A percentile compares a stretch with the other conserved stretches of the same genome.
Evolutionary conservation across 2,113 vertebrate genomes (phyloP).

Genomic region (Macquaria australasica): DNA sequence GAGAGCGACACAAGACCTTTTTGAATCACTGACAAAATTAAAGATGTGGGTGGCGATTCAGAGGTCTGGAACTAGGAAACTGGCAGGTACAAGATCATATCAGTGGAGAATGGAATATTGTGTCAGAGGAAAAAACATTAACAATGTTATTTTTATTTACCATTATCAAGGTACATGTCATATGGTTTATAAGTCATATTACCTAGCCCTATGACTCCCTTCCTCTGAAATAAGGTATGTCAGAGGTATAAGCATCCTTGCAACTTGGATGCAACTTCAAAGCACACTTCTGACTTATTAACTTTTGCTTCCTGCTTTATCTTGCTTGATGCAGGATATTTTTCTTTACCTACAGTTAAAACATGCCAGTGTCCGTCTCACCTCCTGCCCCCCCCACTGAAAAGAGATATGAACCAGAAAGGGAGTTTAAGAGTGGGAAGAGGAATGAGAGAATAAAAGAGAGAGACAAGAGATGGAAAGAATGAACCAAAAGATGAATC

Average conservation of each 20-base stretch:
- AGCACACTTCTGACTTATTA: not conserved
- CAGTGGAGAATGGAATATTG: not conserved
- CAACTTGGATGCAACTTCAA: not conserved
- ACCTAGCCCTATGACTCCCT: fast-evolving
- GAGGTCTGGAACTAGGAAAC: too few relatives aligned
- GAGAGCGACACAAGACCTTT: too few relatives aligned
- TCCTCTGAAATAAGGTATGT: not conserved
- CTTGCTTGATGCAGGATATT: not conserved
- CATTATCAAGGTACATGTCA: not conserved
- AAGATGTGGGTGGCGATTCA: too few relatives aligned
- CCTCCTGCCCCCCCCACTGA: not conserved
- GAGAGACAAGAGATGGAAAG: constrained; percentile 19
- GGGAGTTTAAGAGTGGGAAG: constrained; percentile 21
- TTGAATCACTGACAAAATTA: too few relatives aligned
- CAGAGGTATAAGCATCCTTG: not conserved
- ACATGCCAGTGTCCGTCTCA: not conserved
- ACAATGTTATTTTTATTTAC: not conserved
- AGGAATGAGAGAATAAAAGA: constrained; percentile 21
- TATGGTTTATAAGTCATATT: not conserved
- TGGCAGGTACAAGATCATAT: too few relatives aligned
- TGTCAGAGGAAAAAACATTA: not conserved
- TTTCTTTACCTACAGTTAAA: constrained; percentile 15
- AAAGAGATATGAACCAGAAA: constrained; percentile 21
- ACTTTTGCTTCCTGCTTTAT: not conserved
- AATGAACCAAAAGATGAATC: constrained; percentile 65